Percentiles rank a stretch among this genome's conserved stretches.
Evolutionary conservation across 2,797 vertebrate genomes (phyloP).

Genomic region (Podarcis lilfordi): DNA sequence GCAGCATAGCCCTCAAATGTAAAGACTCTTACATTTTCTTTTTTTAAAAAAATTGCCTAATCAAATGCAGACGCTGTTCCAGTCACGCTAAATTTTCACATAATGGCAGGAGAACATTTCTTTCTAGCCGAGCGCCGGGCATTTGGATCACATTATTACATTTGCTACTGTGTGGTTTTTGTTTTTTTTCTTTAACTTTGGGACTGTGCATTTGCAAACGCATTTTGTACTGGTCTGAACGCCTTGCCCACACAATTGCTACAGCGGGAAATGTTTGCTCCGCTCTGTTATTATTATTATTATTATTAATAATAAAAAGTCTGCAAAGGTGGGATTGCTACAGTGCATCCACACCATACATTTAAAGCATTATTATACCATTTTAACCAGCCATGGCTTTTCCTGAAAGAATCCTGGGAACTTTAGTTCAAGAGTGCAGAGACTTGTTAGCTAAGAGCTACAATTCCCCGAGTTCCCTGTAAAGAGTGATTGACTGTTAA

Average conservation of each 20-base stretch:
- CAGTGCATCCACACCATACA: too few species aligned
- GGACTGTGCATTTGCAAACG: conserved; percentile 36
- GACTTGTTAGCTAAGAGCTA: not conserved
- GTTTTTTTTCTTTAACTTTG: conserved; percentile 48
- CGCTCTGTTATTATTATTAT: not conserved
- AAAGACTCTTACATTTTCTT: conserved; percentile 76
- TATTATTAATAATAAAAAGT: not conserved
- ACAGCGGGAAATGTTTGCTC: accelerated
- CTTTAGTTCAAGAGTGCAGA: too few species aligned
- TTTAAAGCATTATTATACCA: too few species aligned
- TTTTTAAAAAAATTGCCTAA: conserved; percentile 65
- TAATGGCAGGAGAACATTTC: conserved; percentile 78
- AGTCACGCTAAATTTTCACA: conserved; percentile 82
- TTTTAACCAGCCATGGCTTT: too few species aligned
- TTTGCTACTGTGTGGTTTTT: conserved; percentile 46
- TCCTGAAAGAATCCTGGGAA: too few species aligned
- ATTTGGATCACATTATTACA: conserved; percentile 79
- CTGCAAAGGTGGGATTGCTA: not conserved
- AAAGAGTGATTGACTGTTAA: too few species aligned
- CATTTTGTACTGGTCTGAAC: not conserved
- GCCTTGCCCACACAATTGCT: not conserved
- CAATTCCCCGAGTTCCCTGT: too few species aligned
- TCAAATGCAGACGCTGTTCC: conserved; percentile 79
- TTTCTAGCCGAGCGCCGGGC: conserved; percentile 81
- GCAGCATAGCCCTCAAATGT: conserved; percentile 77